These are phyloP conservation scores for Hirtodrosophila histrioides DNA, from an alignment of 2,888 invertebrate genomes.

Conservation along the genomic window DNA sequence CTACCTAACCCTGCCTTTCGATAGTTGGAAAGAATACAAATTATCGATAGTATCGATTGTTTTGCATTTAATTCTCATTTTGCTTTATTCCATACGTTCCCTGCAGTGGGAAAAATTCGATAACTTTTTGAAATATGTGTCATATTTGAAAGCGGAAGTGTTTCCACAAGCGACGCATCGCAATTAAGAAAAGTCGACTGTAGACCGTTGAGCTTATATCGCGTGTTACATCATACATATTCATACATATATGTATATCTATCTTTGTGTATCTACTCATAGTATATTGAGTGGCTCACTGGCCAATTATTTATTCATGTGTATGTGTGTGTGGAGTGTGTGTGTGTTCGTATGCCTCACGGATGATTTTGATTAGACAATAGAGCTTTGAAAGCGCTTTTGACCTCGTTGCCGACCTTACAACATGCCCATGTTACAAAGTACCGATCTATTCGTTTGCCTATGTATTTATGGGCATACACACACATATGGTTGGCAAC, in stretches of 20 bases:
- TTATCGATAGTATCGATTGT: no score
- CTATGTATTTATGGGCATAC: slow-evolving; percentile 7
- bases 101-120: no score
- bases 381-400: slow-evolving; percentile 60
- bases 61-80: no score
- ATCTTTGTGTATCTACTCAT: slow-evolving; percentile 20
- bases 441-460: slow-evolving; percentile 9
- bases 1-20: no score
- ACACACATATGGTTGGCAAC: not conserved
- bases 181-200: slow-evolving; percentile 18
- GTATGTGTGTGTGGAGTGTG: slow-evolving; percentile 5
- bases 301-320: slow-evolving; percentile 43
- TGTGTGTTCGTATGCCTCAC: slow-evolving; percentile 23
- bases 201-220: slow-evolving; percentile 21
- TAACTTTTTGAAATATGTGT: slow-evolving; percentile 22
- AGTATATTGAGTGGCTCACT: slow-evolving; percentile 19
- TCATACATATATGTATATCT: slow-evolving; percentile 7
- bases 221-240: slow-evolving; percentile 34
- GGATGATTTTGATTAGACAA: slow-evolving; percentile 65
- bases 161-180: slow-evolving; percentile 19
- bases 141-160: slow-evolving; percentile 46
- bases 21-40: no score
- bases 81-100: no score
- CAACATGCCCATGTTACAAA: slow-evolving; percentile 56
- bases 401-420: slow-evolving; percentile 73